Evolutionary conservation across 2,797 vertebrate genomes (phyloP).

Genomic region (Esox lucius): DNA sequence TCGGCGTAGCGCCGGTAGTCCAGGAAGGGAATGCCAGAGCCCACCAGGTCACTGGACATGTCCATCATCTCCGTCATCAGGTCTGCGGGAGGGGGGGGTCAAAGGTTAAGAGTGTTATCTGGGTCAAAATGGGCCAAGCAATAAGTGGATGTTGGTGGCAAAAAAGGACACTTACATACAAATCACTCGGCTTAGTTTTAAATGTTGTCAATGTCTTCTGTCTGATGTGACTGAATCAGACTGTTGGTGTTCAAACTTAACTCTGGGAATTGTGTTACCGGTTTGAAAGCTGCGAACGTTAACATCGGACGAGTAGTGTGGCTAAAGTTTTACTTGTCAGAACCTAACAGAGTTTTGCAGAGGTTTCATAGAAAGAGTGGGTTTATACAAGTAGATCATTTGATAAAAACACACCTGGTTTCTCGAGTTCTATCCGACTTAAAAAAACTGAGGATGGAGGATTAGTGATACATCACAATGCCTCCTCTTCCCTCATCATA

Average conservation of each 20-base stretch:
- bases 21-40: slow-evolving; percentile 93
- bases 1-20: slow-evolving; percentile 95
- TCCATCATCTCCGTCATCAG: slow-evolving; percentile 99
- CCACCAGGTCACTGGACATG: slow-evolving; percentile 94
- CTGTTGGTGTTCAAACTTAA: slow-evolving; percentile 18
- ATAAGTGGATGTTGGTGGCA: neutral
- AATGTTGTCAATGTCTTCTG: too few relatives aligned
- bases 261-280: slow-evolving; percentile 6
- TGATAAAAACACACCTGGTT: slow-evolving; percentile 29
- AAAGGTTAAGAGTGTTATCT: slow-evolving; percentile 7
- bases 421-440: too few relatives aligned
- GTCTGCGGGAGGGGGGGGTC: slow-evolving; percentile 68
- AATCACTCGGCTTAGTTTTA: too few relatives aligned
- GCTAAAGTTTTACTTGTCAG: slow-evolving; percentile 25
- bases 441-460: too few relatives aligned
- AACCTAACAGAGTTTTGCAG: slow-evolving; percentile 23
- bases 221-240: slow-evolving; percentile 12
- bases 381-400: slow-evolving; percentile 10
- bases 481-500: too few relatives aligned
- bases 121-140: neutral
- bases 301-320: slow-evolving; percentile 15
- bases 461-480: too few relatives aligned
- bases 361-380: slow-evolving; percentile 19
- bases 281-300: slow-evolving; percentile 20
- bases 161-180: neutral